Evolutionary conservation across 2,113 vertebrate genomes (phyloP), one percentile per base, ranked within the genome.

Genomic region (Beaufortia kweichowensis): DNA sequence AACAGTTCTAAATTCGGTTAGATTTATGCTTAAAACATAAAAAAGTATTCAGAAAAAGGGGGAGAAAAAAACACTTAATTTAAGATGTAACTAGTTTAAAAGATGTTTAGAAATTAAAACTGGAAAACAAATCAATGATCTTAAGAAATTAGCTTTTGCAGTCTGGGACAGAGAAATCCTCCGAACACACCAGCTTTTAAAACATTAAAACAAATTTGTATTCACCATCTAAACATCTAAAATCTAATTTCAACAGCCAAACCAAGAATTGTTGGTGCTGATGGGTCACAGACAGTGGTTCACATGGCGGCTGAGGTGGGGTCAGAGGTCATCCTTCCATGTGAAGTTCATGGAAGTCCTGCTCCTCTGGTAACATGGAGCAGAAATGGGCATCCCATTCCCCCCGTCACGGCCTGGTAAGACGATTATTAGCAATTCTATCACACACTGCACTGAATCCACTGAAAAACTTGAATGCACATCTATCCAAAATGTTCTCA

Each of bases 351-450:
- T 1, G 96, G 95, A 15, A 82, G 69, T 26, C 96, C 96, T 0
- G 79, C 91, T 23, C 95, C 96, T 0, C 28, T 93, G 28, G 90
- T 97, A 73, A 85, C 89, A 3, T 98, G 96, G 96, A 94, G 85
- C 50, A 90, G 88, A 75, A 93, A 94, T 19, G 88, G 90, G 4
- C 89, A 68, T 19, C 92, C 84, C 0, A 86, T 97, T 84, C 90
- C 90, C 4, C 88, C 91, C 0, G 0, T 90, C 81, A 85, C 89
- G 0, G 56, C 84, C 0, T 93, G 96, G 96, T 98, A 89, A 90
- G 81, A 29, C 8, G 12, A 24, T 24, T 24, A 17, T 24, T 10
- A 35, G 8, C 21, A 17, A 26, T 21, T 1, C 31, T 39, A 5
- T 70, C 8, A 35, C 10, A 57, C 46, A 31, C 10, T 10, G 2